Evolutionary conservation across 2,888 invertebrate genomes (phyloP).

Genomic region (Sphinx pinastri): DNA sequence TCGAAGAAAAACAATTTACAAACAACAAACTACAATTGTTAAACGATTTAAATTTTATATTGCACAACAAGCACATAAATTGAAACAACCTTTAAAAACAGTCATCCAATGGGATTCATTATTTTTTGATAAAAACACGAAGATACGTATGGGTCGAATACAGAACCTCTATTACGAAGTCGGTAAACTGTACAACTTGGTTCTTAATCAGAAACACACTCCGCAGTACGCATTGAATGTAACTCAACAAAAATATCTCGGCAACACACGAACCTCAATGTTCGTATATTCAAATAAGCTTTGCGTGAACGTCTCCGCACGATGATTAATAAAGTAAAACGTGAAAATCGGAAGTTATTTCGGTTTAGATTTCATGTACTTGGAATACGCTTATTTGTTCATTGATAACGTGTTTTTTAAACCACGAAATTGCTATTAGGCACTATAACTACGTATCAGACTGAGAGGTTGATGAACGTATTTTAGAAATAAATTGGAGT

Average conservation of each 20-base stretch:
- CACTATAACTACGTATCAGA: too few relatives aligned
- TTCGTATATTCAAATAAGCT: conserved; percentile 37
- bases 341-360: conserved; percentile 36
- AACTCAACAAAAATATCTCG: conserved; percentile 17
- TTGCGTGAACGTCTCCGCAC: conserved; percentile 37
- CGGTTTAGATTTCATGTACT: conserved; percentile 33
- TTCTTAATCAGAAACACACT: not conserved
- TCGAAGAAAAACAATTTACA: too few relatives aligned
- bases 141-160: too few relatives aligned
- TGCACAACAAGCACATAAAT: too few relatives aligned
- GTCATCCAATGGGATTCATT: too few relatives aligned
- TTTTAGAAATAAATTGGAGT: too few relatives aligned
- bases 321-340: conserved; percentile 41
- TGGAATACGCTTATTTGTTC: conserved; percentile 7
- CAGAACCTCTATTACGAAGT: too few relatives aligned
- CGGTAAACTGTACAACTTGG: not conserved
- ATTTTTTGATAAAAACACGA: too few relatives aligned
- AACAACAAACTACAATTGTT: too few relatives aligned
- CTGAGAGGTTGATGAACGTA: too few relatives aligned
- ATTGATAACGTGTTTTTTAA: conserved; percentile 12
- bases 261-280: conserved; percentile 5
- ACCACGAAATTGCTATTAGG: not conserved
- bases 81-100: too few relatives aligned
- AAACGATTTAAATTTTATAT: too few relatives aligned
- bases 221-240: not conserved